phyloP scores from a whole-genome alignment of 2,113 vertebrate genomes.

The Polyodon spathula region DNA sequence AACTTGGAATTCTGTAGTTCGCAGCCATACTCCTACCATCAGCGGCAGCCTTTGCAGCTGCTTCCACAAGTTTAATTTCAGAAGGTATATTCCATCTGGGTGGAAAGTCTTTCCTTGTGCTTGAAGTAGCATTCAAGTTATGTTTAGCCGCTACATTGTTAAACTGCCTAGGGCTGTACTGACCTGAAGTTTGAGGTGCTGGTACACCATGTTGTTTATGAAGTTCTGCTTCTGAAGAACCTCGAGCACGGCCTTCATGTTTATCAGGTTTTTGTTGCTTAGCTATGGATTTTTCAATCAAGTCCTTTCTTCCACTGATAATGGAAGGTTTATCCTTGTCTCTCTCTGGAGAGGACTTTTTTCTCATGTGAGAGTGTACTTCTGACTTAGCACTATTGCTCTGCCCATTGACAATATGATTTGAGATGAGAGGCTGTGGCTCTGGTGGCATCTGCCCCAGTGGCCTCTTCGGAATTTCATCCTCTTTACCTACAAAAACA shows the following conservation, averaged over 20 bases:
- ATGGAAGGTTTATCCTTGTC: slow-evolving; percentile 44
- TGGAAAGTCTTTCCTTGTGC: slow-evolving; percentile 57
- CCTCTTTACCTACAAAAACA: slow-evolving; percentile 74
- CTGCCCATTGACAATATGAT: slow-evolving; percentile 78
- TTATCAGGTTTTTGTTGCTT: slow-evolving; percentile 50
- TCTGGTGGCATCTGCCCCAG: slow-evolving; percentile 77
- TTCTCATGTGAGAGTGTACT: slow-evolving; percentile 28
- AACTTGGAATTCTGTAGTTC: slow-evolving; percentile 26
- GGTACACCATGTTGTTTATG: slow-evolving; percentile 30
- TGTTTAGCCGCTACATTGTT: slow-evolving; percentile 69
- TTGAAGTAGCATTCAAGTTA: slow-evolving; percentile 69
- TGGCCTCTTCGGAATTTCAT: slow-evolving; percentile 84
- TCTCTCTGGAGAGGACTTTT: slow-evolving; percentile 35
- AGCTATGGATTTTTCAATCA: slow-evolving; percentile 53
- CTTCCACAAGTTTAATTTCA: slow-evolving; percentile 67
- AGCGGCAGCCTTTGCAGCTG: slow-evolving; percentile 49
- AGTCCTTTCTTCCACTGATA: slow-evolving; percentile 47
- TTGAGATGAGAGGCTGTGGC: slow-evolving; percentile 33
- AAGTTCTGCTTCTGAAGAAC: slow-evolving; percentile 39
- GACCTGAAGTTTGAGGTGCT: slow-evolving; percentile 26
- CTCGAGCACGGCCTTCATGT: slow-evolving; percentile 43
- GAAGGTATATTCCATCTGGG: slow-evolving; percentile 90
- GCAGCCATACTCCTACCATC: slow-evolving; percentile 43
- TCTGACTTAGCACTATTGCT: slow-evolving; percentile 43
- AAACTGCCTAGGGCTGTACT: slow-evolving; percentile 42